Base-by-base conservation (phyloP, 1,140 invertebrate species). In the Pollicipes pollicipes region DNA sequence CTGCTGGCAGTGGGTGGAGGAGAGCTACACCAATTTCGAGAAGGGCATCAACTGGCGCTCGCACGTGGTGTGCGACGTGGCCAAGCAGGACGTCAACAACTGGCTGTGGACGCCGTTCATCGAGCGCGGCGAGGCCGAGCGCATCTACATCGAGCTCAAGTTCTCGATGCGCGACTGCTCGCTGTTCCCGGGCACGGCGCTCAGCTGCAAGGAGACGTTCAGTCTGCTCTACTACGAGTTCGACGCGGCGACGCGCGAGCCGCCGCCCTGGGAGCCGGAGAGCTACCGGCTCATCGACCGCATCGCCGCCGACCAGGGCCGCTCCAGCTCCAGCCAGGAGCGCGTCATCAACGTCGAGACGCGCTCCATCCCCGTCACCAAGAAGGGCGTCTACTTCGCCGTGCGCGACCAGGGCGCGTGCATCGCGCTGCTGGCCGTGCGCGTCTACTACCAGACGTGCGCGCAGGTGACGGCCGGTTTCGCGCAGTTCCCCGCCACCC, bases 71-170 rank as follows among this genome's bases (percentile, higher is more conserved):
- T 99, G 96, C 80, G 93, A 97, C 80, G 94, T 98, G 28, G 92
- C 91, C 8, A 94, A 95, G 78, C 87, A 91, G 77, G 92, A 94
- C 79, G 94, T 97, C 68, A 97, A 98, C 84, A 99, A 99, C 83
- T 99, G 96, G 96, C 84, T 99, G 64, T 95, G 95, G 88, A 95
- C 95, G 66, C 96, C 96, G 68, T 97, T 93, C 82, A 92, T 98
- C 78, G n/a, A n/a, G n/a, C n/a, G n/a, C n/a, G n/a, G n/a, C n/a
- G n/a, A n/a, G n/a, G n/a, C n/a, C n/a, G n/a, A n/a, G n/a, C n/a
- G n/a, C n/a, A n/a, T n/a, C n/a, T n/a, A n/a, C n/a, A n/a, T n/a
- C n/a, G n/a, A n/a, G n/a, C n/a, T n/a, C n/a, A n/a, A n/a, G n/a
- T n/a, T n/a, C n/a, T n/a, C n/a, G n/a, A n/a, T n/a, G n/a, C n/a